These are phyloP conservation scores for Drosophila repletoides DNA, from an alignment of 1,140 invertebrate species.

Conservation along the genomic window DNA sequence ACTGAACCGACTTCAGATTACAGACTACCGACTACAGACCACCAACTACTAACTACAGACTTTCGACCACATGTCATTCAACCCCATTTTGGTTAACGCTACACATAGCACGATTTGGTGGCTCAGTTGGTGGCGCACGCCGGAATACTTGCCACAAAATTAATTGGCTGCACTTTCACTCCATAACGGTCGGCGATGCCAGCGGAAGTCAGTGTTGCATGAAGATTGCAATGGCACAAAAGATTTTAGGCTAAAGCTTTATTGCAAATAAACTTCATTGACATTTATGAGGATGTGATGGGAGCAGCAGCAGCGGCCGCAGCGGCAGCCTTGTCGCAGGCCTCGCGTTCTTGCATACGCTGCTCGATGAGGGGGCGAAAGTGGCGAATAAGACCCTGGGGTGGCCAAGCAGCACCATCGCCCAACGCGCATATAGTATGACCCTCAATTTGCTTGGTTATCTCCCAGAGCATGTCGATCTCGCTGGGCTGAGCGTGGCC, in stretches of 20 bases:
- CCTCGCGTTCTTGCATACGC: slow-evolving; percentile 46
- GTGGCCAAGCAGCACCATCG: slow-evolving; percentile 70
- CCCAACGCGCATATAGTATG: slow-evolving; percentile 71
- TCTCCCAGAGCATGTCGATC: slow-evolving; percentile 70
- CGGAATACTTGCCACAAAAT: slow-evolving; percentile 46
- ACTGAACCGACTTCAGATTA: no score
- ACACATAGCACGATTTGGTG: slow-evolving; percentile 57
- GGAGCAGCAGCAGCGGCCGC: neutral
- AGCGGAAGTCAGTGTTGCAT: slow-evolving; percentile 56
- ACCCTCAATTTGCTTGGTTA: slow-evolving; percentile 72
- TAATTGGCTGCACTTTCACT: slow-evolving; percentile 73
- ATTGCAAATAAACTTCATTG: slow-evolving; percentile 18
- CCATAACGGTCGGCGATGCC: slow-evolving; percentile 23
- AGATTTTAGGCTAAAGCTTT: slow-evolving; percentile 18
- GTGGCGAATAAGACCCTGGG: slow-evolving; percentile 70
- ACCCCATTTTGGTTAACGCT: slow-evolving; percentile 61
- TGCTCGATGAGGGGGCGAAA: slow-evolving; percentile 64
- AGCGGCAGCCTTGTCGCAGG: slow-evolving; percentile 14
- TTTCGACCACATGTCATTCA: slow-evolving; percentile 40
- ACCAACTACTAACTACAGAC: neutral
- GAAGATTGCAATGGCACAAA: slow-evolving; percentile 24
- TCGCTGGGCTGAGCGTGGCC: slow-evolving; percentile 53
- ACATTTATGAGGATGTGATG: slow-evolving; percentile 6
- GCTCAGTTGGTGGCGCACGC: slow-evolving; percentile 43
- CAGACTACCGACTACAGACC: neutral